phyloP scores from a whole-genome alignment of 1,140 invertebrate genomes.

The Lepidurus packardi region DNA sequence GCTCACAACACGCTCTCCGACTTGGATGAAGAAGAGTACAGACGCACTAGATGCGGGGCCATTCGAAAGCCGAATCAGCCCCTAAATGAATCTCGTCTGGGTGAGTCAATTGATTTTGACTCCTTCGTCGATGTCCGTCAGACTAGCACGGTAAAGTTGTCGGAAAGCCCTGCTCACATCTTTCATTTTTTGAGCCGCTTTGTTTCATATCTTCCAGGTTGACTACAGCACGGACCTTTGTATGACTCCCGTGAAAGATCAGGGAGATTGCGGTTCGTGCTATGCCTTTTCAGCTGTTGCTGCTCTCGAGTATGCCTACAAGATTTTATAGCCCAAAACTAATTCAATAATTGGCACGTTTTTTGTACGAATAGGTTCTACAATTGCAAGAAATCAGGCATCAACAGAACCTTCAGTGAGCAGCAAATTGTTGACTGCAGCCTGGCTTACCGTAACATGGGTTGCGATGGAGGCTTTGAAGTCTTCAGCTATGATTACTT shows the following conservation, averaged over 20 bases:
- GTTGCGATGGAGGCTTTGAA: constrained; percentile 59
- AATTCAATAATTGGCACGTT: neutral
- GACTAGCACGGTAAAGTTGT: neutral
- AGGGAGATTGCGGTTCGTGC: constrained; percentile 45
- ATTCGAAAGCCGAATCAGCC: neutral
- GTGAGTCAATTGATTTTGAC: neutral
- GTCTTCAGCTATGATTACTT: neutral
- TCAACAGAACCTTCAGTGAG: constrained; percentile 43
- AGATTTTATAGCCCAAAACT: constrained; percentile 27
- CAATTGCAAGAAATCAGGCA: neutral
- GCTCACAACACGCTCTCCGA: constrained; percentile 24
- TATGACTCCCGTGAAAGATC: constrained; percentile 34
- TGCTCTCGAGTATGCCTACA: constrained; percentile 38
- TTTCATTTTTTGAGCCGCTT: neutral
- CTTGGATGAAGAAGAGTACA: neutral
- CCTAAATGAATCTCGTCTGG: neutral
- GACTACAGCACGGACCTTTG: constrained; percentile 26
- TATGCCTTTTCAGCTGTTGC: constrained; percentile 43
- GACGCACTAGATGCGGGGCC: neutral
- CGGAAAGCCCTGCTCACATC: neutral
- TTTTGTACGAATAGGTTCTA: neutral
- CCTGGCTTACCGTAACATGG: constrained; percentile 50
- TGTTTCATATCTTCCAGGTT: neutral
- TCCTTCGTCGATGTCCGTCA: neutral
- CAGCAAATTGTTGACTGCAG: constrained; percentile 60